Percentiles rank a stretch among this genome's conserved stretches.
Evolutionary conservation across 1,140 invertebrate genomes (phyloP).

Genomic region (Manduca sexta): DNA sequence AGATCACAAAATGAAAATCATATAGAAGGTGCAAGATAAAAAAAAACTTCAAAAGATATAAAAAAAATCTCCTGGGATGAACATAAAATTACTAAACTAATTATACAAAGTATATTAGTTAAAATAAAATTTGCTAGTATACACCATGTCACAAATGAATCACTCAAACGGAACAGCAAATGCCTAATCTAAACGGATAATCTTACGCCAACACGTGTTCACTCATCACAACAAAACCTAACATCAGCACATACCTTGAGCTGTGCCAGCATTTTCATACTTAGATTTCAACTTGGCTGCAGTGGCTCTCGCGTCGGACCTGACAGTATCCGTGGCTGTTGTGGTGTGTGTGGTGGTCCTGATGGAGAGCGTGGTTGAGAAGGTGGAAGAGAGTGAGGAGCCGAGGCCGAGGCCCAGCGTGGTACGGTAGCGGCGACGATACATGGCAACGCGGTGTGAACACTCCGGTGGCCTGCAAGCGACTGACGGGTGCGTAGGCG

Average conservation of each 20-base stretch:
- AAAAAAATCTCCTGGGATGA: too few relatives aligned
- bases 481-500: conserved; percentile 50
- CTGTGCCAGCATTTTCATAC: conserved; percentile 62
- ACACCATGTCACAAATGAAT: too few relatives aligned
- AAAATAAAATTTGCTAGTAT: too few relatives aligned
- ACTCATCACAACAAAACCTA: not conserved
- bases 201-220: too few relatives aligned
- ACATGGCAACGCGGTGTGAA: conserved; percentile 39
- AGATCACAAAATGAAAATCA: too few relatives aligned
- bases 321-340: conserved; percentile 42
- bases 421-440: conserved; percentile 61
- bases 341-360: conserved; percentile 27
- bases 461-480: conserved; percentile 22
- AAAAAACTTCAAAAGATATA: too few relatives aligned
- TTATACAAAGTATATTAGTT: too few relatives aligned
- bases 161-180: too few relatives aligned
- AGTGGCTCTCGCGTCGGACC: conserved; percentile 58
- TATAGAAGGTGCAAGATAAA: too few relatives aligned
- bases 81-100: too few relatives aligned
- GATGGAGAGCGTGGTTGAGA: conserved; percentile 59
- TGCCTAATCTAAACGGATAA: too few relatives aligned
- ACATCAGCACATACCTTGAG: conserved; percentile 50
- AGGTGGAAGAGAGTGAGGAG: conserved; percentile 53
- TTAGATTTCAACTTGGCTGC: conserved; percentile 65
- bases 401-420: conserved; percentile 57